phyloP scores from a whole-genome alignment of 1,140 invertebrate genomes.

The Heterodera carotae region DNA sequence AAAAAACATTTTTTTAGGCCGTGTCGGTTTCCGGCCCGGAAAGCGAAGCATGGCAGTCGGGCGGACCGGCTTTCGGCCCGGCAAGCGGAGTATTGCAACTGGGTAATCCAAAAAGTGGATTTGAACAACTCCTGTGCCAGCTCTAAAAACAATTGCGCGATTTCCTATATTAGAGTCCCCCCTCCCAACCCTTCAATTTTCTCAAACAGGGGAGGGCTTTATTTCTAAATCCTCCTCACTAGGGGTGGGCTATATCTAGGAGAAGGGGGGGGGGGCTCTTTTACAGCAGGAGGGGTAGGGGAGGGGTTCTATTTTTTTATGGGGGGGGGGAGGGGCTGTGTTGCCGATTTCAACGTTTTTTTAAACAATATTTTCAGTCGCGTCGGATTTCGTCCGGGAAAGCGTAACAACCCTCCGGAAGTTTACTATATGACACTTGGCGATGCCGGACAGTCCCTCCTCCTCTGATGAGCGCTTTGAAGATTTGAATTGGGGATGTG shows the following conservation, averaged over 20 bases:
- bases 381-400: slow-evolving; percentile 27
- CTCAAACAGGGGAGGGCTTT: no score
- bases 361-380: slow-evolving; percentile 8
- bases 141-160: no score
- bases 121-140: no score
- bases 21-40: slow-evolving; percentile 24
- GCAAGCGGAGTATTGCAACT: slow-evolving; percentile 29
- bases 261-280: no score
- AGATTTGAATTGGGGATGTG: neutral
- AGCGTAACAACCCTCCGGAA: neutral
- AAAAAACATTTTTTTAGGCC: slow-evolving; percentile 7
- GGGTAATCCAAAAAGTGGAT: slow-evolving; percentile 9
- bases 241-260: no score
- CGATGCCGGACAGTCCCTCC: neutral
- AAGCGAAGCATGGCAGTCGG: slow-evolving; percentile 26
- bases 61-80: slow-evolving; percentile 25
- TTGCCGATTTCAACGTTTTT: neutral
- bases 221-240: no score
- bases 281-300: no score
- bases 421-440: neutral
- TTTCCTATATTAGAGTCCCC: no score
- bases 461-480: neutral
- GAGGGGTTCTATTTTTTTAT: no score
- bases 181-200: no score
- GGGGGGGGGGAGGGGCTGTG: no score